Evolutionary conservation across 92 coral and sea anemone species (phyloP).

Genomic region (Palythoa grandis): DNA sequence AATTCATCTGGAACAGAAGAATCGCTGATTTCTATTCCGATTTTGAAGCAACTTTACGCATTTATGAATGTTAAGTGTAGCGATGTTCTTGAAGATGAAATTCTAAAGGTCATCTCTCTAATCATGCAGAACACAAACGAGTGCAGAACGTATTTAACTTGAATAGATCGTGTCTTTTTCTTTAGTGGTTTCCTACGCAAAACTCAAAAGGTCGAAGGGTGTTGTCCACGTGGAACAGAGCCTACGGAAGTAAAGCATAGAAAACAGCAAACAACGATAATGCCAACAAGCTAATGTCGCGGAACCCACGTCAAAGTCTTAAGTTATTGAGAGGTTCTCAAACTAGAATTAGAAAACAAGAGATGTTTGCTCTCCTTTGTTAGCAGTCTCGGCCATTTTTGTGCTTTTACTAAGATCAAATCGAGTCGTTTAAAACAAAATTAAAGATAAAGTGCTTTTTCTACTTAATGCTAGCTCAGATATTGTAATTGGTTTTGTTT

Average conservation of each 20-base stretch:
- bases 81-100: not conserved
- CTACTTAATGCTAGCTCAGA: not conserved
- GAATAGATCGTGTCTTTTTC: not conserved
- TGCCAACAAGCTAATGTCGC: not conserved
- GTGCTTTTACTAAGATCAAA: not conserved
- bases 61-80: not conserved
- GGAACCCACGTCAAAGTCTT: not conserved
- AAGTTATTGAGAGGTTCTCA: not conserved
- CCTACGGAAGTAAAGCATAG: constrained; percentile 30
- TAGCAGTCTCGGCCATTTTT: not conserved
- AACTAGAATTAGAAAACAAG: not conserved
- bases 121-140: not conserved
- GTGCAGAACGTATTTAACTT: not conserved
- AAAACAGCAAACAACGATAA: constrained; percentile 7
- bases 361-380: not conserved
- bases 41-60: not conserved
- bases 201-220: constrained; percentile 27
- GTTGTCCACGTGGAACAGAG: constrained; percentile 1
- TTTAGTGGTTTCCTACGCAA: constrained; percentile 29
- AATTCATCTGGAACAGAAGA: not conserved
- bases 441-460: not conserved
- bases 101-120: not conserved
- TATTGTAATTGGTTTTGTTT: not conserved
- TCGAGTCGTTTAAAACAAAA: not conserved
- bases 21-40: not conserved